Evolutionary conservation across 2,113 vertebrate species (phyloP).

Genomic region (Laterallus jamaicensis): DNA sequence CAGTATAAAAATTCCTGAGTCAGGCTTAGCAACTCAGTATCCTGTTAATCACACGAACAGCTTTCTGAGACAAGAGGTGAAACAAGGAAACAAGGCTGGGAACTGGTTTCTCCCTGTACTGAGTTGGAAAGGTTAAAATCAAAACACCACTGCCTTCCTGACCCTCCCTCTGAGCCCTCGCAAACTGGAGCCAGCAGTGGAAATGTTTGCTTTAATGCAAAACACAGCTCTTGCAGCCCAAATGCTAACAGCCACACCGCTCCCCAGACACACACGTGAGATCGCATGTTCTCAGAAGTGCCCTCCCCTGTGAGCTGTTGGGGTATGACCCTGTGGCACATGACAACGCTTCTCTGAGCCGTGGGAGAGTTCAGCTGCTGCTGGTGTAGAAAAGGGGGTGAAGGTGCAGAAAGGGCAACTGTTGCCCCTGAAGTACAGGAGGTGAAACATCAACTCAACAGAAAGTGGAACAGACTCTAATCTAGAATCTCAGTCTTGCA

Average conservation of each 20-base stretch:
- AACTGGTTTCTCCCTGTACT: not conserved
- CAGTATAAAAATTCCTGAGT: not conserved
- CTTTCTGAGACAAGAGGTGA: not conserved
- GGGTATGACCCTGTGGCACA: not conserved
- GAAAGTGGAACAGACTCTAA: not conserved
- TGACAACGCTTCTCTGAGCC: rapidly evolving
- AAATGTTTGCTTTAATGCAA: not conserved
- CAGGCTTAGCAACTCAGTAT: not conserved
- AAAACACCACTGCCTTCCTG: not conserved
- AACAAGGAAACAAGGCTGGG: not conserved
- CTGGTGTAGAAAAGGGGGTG: not conserved
- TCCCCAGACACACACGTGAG: not conserved
- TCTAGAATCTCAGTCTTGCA: not conserved
- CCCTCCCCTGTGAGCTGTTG: rapidly evolving
- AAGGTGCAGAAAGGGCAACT: conserved; percentile 27
- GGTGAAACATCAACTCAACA: not conserved
- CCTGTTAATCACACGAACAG: rapidly evolving
- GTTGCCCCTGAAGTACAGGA: not conserved
- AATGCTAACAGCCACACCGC: rapidly evolving
- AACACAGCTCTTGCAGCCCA: not conserved
- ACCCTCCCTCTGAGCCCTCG: not conserved
- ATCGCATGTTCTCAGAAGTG: rapidly evolving
- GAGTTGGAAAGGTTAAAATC: not conserved
- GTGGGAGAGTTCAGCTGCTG: not conserved
- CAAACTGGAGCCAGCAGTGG: not conserved